phyloP scores from a whole-genome alignment of 2,113 vertebrate genomes.

The Laticauda colubrina region DNA sequence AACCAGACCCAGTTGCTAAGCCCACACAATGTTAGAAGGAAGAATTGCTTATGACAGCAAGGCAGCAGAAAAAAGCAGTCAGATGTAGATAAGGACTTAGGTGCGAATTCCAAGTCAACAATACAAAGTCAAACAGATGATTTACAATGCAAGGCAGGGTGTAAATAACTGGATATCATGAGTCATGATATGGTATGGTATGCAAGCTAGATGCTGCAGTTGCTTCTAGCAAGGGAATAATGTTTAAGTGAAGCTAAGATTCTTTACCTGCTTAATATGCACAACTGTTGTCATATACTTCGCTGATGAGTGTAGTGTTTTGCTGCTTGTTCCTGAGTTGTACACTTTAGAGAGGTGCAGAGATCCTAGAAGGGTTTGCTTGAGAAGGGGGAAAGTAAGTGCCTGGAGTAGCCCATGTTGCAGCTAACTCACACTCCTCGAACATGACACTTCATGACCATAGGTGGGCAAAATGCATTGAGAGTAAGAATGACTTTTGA shows the following conservation, averaged over 20 bases:
- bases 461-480: not conserved
- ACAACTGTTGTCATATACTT: not conserved
- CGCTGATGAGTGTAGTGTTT: not conserved
- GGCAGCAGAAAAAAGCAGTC: not conserved
- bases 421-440: not conserved
- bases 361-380: not conserved
- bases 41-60: not conserved
- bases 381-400: not conserved
- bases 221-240: not conserved
- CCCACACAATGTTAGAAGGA: not conserved
- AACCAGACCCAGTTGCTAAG: not conserved
- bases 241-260: not conserved
- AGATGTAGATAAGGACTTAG: not conserved
- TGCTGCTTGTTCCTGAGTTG: not conserved
- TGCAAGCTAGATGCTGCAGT: not conserved
- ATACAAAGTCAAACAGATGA: not conserved
- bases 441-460: not conserved
- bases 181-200: no score
- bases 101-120: not conserved
- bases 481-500: not conserved
- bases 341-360: not conserved
- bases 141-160: not conserved
- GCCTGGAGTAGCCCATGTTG: not conserved
- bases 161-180: not conserved
- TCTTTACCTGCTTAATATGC: not conserved